These are phyloP conservation scores for Cyphomyrmex costatus DNA, from an alignment of 1,140 invertebrate species.

Conservation along the genomic window DNA sequence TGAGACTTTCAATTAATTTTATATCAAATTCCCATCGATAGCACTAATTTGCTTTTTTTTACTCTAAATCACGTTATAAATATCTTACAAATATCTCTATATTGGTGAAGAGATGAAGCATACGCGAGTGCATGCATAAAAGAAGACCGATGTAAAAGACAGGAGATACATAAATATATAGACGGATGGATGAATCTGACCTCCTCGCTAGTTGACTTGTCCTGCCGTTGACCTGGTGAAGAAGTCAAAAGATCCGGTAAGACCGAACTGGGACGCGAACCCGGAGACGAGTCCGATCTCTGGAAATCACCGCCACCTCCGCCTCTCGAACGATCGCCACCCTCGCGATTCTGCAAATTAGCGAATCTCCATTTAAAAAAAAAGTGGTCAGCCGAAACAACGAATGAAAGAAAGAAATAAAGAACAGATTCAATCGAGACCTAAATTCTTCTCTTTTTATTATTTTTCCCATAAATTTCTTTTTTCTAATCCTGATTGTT, in stretches of 20 bases:
- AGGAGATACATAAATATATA: neutral
- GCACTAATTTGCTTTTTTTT: neutral
- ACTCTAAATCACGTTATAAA: neutral
- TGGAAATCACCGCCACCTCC: constrained; percentile 89
- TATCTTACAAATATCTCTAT: neutral
- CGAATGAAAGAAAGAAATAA: neutral
- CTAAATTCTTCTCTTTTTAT: constrained; percentile 34
- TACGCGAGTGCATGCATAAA: constrained; percentile 56
- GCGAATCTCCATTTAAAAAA: constrained; percentile 36
- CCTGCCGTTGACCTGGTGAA: constrained; percentile 94
- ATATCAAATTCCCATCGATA: neutral
- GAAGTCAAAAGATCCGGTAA: constrained; percentile 97
- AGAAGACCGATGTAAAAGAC: constrained; percentile 14
- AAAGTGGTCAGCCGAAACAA: neutral
- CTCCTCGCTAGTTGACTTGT: constrained; percentile 98
- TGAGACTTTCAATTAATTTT: neutral
- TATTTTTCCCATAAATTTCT: neutral
- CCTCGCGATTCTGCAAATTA: constrained; percentile 89
- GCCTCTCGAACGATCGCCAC: constrained; percentile 86
- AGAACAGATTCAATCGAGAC: constrained; percentile 28
- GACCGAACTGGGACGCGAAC: constrained; percentile 94
- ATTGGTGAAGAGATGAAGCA: neutral
- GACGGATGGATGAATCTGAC: constrained; percentile 87
- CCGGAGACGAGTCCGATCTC: constrained; percentile 88
- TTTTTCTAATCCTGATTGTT: neutral